Percentiles rank a stretch among this genome's conserved stretches.
phyloP scores from a whole-genome alignment of 2,113 vertebrate genomes.

The Peromyscus polionotus region DNA sequence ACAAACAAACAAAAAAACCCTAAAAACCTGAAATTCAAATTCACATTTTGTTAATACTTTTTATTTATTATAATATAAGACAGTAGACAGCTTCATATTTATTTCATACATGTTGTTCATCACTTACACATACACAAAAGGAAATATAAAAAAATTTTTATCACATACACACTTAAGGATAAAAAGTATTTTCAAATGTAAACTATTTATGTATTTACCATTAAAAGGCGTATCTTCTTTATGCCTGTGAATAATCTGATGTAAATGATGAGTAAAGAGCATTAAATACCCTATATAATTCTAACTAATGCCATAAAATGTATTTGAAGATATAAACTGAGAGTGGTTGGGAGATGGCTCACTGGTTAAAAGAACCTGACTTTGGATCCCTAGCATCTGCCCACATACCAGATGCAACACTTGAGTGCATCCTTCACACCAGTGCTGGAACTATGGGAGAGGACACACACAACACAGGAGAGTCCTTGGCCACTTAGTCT shows the following conservation, averaged over 20 bases:
- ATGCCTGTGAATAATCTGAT: not conserved
- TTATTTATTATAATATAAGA: not conserved
- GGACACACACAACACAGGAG: not conserved
- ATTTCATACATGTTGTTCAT: not conserved
- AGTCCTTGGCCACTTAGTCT: not conserved
- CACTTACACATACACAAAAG: not conserved
- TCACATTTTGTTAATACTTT: not conserved
- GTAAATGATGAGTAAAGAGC: not conserved
- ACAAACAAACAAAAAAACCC: not conserved
- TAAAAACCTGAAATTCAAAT: not conserved
- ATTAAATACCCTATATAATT: not conserved
- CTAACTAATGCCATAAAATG: not conserved
- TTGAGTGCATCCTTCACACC: not conserved
- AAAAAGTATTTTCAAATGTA: not conserved
- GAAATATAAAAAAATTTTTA: not conserved
- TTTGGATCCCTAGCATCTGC: too few relatives aligned
- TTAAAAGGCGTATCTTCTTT: not conserved
- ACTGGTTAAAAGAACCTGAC: not conserved
- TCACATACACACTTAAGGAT: not conserved
- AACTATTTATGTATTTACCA: slow-evolving; percentile 18
- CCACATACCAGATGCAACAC: not conserved
- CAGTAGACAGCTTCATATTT: not conserved
- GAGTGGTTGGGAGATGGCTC: not conserved
- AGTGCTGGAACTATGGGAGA: not conserved
- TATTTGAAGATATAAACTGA: not conserved